These are phyloP conservation scores for Gastrophryne carolinensis DNA, from an alignment of 2,797 vertebrate genomes.

Conservation along the genomic window DNA sequence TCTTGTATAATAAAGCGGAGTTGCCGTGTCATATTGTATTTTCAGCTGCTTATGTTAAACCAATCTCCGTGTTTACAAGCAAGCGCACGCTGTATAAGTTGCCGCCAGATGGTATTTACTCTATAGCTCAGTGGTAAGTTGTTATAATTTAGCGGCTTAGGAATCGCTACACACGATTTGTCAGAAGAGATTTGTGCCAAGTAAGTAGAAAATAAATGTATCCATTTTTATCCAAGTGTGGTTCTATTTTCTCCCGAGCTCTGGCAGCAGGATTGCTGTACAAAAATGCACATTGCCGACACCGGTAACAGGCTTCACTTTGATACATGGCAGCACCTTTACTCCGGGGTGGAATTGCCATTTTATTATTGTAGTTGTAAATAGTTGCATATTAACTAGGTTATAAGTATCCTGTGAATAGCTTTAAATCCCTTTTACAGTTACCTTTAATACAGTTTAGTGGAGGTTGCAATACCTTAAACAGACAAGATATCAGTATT, in stretches of 20 bases:
- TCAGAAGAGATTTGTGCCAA: constrained; percentile 39
- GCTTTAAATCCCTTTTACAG: too few species aligned
- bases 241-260: neutral
- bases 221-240: constrained; percentile 8
- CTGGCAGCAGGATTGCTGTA: neutral
- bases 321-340: too few species aligned
- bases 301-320: too few species aligned
- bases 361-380: too few species aligned
- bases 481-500: too few species aligned
- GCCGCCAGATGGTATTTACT: constrained; percentile 51
- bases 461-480: too few species aligned
- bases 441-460: too few species aligned
- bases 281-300: too few species aligned
- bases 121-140: constrained; percentile 42
- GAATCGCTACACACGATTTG: constrained; percentile 36
- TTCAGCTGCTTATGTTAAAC: constrained; percentile 46
- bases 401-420: too few species aligned
- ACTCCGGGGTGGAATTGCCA: too few species aligned
- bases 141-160: constrained; percentile 39
- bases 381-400: too few species aligned
- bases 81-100: constrained; percentile 34
- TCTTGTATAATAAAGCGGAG: constrained; percentile 13
- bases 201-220: constrained; percentile 12
- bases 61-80: constrained; percentile 44
- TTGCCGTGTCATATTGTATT: constrained; percentile 48